phyloP scores from a whole-genome alignment of 2,113 vertebrate genomes.

The Grallaria varia region DNA sequence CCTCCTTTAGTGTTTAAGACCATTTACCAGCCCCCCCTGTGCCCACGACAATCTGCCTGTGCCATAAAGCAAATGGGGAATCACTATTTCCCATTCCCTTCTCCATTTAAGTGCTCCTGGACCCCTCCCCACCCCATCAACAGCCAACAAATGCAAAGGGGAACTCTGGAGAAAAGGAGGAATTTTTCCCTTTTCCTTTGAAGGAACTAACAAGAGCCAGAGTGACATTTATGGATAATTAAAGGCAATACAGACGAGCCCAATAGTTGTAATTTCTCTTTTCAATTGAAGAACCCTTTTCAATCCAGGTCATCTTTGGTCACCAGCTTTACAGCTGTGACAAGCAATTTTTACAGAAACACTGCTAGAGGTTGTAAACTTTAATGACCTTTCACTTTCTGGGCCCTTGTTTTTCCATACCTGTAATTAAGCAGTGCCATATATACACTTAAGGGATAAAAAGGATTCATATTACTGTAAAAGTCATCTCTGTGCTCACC shows the following conservation, averaged over 20 bases:
- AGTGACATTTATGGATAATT: conserved; percentile 58
- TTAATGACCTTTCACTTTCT: conserved; percentile 55
- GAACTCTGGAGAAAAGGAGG: not conserved
- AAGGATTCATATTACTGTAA: conserved; percentile 66
- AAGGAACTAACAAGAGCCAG: conserved; percentile 23
- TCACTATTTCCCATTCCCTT: not conserved
- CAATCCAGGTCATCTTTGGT: conserved; percentile 56
- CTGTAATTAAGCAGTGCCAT: conserved; percentile 55
- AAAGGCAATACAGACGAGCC: conserved; percentile 45
- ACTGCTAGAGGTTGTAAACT: conserved; percentile 67
- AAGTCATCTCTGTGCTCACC: conserved; percentile 56
- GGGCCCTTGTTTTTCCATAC: not conserved
- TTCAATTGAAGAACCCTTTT: conserved; percentile 31
- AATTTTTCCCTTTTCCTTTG: not conserved
- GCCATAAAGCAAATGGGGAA: not conserved
- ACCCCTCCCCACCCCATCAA: not conserved
- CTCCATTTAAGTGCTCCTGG: not conserved
- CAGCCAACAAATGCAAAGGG: not conserved
- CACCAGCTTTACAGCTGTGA: conserved; percentile 61
- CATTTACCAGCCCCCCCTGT: not conserved
- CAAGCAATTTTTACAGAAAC: conserved; percentile 65
- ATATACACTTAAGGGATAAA: conserved; percentile 38
- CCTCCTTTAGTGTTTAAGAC: not conserved
- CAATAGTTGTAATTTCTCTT: not conserved
- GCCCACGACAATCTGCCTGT: not conserved